Conservation (phyloP, 2,113 vertebrate species). For the Leucopternis melanops region DNA sequence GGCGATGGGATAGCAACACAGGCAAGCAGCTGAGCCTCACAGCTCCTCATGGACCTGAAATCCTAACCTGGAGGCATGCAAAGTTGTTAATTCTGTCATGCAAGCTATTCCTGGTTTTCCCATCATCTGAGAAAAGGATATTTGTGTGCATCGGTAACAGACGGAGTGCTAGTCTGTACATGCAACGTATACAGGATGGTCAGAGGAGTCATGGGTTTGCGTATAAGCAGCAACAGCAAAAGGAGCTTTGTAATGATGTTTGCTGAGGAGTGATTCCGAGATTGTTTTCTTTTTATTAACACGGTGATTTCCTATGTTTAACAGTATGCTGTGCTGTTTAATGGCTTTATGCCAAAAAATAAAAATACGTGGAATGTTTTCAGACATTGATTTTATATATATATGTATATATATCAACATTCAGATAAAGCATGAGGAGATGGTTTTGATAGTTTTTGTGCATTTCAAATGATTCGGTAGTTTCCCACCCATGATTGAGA, state of each 20-base stretch:
- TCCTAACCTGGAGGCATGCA: not conserved
- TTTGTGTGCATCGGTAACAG: not conserved
- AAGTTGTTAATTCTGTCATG: not conserved
- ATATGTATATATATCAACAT: not conserved
- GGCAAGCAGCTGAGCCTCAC: not conserved
- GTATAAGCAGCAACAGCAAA: not conserved
- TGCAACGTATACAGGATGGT: fast-evolving
- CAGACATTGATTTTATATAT: not conserved
- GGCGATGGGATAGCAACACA: not conserved
- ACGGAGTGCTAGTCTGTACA: fast-evolving
- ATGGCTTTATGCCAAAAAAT: not conserved
- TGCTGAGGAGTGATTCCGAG: not conserved
- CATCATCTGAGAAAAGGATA: not conserved
- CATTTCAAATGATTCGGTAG: not conserved
- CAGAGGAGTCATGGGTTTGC: not conserved
- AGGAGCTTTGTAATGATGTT: not conserved
- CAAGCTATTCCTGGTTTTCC: not conserved
- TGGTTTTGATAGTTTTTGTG: not conserved
- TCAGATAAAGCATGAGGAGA: not conserved
- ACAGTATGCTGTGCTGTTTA: not conserved
- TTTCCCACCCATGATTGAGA: not conserved
- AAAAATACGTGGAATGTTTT: not conserved
- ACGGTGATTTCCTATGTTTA: not conserved
- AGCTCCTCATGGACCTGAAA: not conserved
- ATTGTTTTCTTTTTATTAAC: not conserved